These are phyloP conservation scores for Kudoa iwatai DNA, from an alignment of 30 jellyfish, hydroid and myxozoan genomes.

Conservation along the genomic window DNA sequence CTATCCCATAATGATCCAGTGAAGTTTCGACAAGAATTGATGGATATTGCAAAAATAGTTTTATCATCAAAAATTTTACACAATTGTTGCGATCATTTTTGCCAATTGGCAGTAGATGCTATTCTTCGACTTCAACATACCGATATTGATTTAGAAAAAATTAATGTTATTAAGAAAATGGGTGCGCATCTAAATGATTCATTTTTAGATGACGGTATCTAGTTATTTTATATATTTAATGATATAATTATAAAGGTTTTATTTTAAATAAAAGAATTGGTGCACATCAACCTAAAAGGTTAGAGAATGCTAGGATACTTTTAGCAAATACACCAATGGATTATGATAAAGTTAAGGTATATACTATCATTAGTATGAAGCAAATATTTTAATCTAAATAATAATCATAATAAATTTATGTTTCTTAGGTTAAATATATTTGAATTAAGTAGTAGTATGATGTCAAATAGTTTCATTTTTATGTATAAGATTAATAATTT, in stretches of 20 bases:
- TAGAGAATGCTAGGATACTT: constrained; percentile 50
- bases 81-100: constrained; percentile 37
- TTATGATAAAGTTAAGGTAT: constrained; percentile 55
- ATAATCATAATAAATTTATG: no score
- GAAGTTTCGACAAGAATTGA: constrained; percentile 2
- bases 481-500: no score
- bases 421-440: no score
- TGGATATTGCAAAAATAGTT: constrained; percentile 50
- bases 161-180: constrained; percentile 28
- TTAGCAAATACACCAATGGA: constrained; percentile 81
- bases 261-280: constrained; percentile 41
- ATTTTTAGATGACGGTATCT: constrained; percentile 40
- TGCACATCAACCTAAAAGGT: constrained; percentile 43
- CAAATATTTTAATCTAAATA: no score
- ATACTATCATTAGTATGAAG: no score
- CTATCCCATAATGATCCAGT: constrained; percentile 17
- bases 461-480: no score
- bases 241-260: no score
- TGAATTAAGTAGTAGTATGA: no score
- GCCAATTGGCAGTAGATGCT: constrained; percentile 45
- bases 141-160: constrained; percentile 40
- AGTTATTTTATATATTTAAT: no score
- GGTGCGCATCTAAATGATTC: constrained; percentile 65
- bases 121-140: constrained; percentile 29
- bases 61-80: constrained; percentile 31